Percentiles rank a stretch among this genome's conserved stretches.
Conservation (phyloP, 1,140 invertebrate genomes). For the Orussus abietinus region DNA sequence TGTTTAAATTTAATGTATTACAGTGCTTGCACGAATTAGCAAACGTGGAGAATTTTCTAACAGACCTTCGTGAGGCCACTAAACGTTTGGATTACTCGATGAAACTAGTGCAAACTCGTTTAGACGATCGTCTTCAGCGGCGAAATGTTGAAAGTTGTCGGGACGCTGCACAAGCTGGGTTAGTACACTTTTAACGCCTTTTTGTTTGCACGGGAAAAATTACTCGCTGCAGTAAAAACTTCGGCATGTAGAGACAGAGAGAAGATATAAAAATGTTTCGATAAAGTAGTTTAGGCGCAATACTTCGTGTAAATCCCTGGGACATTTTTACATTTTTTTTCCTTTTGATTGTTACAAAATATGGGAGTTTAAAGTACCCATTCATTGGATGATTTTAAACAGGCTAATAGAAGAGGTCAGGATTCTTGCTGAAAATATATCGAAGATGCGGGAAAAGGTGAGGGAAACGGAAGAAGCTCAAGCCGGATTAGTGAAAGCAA, state of each 20-base stretch:
- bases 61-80: conserved; percentile 58
- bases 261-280: not conserved
- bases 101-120: conserved; percentile 74
- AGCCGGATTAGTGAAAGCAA: conserved; percentile 57
- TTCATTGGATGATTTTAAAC: too few relatives aligned
- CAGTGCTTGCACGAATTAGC: conserved; percentile 63
- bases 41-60: conserved; percentile 66
- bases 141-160: conserved; percentile 69
- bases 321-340: conserved; percentile 1
- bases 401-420: conserved; percentile 71
- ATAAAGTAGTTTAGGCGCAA: too few relatives aligned
- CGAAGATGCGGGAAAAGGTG: conserved; percentile 59
- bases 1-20: too few relatives aligned
- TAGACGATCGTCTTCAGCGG: conserved; percentile 63
- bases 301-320: not conserved
- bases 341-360: too few relatives aligned
- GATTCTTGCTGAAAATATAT: conserved; percentile 62
- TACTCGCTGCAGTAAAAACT: not conserved
- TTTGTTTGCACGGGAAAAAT: not conserved
- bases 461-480: conserved; percentile 60
- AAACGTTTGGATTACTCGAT: conserved; percentile 65
- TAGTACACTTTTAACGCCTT: conserved; percentile 16
- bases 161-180: conserved; percentile 65
- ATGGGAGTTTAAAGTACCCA: too few relatives aligned
- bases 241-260: not conserved